These are phyloP conservation scores for Drosophila paulistorum DNA, from an alignment of 1,140 invertebrate species.

Conservation along the genomic window DNA sequence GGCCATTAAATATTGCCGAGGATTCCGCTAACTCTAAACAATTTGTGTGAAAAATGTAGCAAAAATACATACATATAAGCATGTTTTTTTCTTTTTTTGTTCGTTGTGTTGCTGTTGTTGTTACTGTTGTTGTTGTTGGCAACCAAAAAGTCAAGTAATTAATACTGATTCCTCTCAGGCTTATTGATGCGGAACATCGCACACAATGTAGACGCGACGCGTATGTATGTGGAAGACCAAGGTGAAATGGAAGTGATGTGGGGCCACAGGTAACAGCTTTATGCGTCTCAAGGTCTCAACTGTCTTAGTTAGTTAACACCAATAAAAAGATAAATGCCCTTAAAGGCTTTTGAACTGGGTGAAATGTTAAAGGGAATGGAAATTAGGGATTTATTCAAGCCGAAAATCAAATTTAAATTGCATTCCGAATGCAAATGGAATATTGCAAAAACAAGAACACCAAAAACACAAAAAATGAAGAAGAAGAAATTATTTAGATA, in stretches of 20 bases:
- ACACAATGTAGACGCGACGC: slow-evolving; percentile 40
- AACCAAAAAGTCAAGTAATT: slow-evolving; percentile 68
- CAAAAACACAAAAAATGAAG: no score
- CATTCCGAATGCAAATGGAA: no score
- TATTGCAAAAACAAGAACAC: no score
- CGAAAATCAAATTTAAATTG: no score
- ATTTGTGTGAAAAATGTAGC: slow-evolving; percentile 25
- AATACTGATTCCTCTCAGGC: slow-evolving; percentile 69
- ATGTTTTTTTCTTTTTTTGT: neutral
- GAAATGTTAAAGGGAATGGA: no score
- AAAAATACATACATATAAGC: neutral
- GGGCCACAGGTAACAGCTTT: slow-evolving; percentile 28
- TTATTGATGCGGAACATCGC: slow-evolving; percentile 56
- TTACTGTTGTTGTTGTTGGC: slow-evolving; percentile 13
- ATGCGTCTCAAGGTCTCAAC: slow-evolving; percentile 45
- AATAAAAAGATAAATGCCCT: neutral
- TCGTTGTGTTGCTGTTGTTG: neutral
- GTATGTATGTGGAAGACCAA: neutral
- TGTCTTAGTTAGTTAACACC: slow-evolving; percentile 1
- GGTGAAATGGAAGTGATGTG: neutral
- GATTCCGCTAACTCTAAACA: slow-evolving; percentile 38
- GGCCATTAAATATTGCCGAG: slow-evolving; percentile 46
- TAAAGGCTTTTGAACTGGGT: no score
- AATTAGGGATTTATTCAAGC: no score
- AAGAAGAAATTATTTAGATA: no score